Percentiles rank a stretch among this genome's conserved stretches.
These are phyloP conservation scores for Isaurus tuberculatus DNA, from an alignment of 92 coral and sea anemone genomes.

Conservation along the genomic window DNA sequence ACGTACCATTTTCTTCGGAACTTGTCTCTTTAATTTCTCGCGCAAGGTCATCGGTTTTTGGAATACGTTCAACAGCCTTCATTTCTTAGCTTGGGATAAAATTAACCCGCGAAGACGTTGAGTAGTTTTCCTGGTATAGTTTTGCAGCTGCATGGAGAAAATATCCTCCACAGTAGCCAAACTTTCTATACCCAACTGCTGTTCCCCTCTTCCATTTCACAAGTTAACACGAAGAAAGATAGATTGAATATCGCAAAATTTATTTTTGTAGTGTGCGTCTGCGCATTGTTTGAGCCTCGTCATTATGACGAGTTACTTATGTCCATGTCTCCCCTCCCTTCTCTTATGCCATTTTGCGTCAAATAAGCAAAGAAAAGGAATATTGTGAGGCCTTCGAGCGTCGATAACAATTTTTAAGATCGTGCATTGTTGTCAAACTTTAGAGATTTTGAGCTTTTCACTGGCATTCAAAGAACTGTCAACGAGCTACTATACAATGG, in stretches of 20 bases:
- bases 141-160: slow-evolving; percentile 35
- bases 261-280: neutral
- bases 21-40: slow-evolving; percentile 10
- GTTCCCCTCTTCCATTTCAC: slow-evolving; percentile 26
- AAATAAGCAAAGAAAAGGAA: neutral
- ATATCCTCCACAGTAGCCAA: slow-evolving; percentile 20
- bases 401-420: too few relatives aligned
- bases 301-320: neutral
- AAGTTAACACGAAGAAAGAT: slow-evolving; percentile 38
- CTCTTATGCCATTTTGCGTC: too few relatives aligned
- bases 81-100: neutral
- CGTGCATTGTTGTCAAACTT: too few relatives aligned
- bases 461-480: too few relatives aligned
- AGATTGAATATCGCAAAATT: slow-evolving; percentile 6
- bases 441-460: too few relatives aligned
- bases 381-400: too few relatives aligned
- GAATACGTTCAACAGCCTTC: slow-evolving; percentile 29
- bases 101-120: neutral
- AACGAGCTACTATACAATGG: too few relatives aligned
- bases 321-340: neutral
- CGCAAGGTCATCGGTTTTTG: slow-evolving; percentile 25
- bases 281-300: neutral
- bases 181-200: slow-evolving; percentile 24
- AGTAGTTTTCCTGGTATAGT: slow-evolving; percentile 21
- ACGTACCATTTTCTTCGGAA: slow-evolving; percentile 38